Percentiles rank a stretch among this genome's conserved stretches.
Conservation (phyloP, 2,888 invertebrate species). For the Nebria salina region DNA sequence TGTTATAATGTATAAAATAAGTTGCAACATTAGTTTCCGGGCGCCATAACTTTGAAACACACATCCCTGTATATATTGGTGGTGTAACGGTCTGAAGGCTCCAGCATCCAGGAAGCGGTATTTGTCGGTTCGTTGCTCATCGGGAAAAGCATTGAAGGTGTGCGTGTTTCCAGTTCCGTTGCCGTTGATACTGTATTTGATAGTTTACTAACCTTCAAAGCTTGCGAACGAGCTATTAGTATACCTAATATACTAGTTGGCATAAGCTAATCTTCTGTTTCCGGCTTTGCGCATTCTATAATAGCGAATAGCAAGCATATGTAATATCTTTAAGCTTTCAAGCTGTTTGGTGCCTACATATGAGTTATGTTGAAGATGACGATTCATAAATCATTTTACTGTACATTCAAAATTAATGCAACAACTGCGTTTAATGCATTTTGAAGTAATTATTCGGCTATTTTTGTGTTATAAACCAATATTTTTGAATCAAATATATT, state of each 20-base stretch:
- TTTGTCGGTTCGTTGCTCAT: background rate
- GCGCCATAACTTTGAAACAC: no score
- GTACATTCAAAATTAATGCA: no score
- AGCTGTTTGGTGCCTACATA: background rate
- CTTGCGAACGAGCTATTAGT: background rate
- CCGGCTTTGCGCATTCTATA: background rate
- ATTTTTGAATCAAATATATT: background rate
- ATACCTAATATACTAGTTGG: background rate
- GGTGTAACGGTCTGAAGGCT: background rate
- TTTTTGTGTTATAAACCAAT: background rate
- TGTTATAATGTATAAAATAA: no score
- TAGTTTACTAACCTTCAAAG: background rate
- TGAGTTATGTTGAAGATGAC: background rate
- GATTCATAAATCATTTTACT: no score
- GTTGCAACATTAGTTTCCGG: no score
- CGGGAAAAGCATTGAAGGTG: background rate
- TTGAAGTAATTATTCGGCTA: no score
- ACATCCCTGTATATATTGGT: no score
- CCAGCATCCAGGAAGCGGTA: background rate
- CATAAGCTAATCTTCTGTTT: background rate
- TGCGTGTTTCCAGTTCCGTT: no score
- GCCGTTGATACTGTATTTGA: background rate
- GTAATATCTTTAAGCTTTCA: background rate
- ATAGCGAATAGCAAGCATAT: background rate
- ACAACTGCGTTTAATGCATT: no score